phyloP scores from a whole-genome alignment of 1,140 invertebrate genomes.

The Pectinophora gossypiella region DNA sequence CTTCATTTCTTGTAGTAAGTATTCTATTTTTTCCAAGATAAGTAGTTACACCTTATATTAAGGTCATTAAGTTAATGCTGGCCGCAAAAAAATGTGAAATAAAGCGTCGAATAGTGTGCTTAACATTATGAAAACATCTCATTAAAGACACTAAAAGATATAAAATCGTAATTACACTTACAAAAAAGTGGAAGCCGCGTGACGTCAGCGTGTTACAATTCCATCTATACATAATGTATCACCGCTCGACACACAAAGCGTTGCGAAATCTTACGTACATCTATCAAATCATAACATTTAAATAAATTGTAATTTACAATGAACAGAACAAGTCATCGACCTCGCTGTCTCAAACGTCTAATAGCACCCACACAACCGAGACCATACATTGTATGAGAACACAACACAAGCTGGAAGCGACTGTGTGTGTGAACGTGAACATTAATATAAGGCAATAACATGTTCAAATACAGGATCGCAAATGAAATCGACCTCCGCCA shows the following conservation, averaged over 20 bases:
- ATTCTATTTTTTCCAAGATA: too few relatives aligned
- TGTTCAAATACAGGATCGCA: conserved; percentile 43
- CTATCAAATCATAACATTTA: conserved; percentile 55
- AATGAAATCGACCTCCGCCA: conserved; percentile 56
- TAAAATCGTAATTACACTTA: too few relatives aligned
- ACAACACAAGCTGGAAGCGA: not conserved
- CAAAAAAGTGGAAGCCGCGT: not conserved
- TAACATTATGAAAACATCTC: not conserved
- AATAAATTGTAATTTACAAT: conserved; percentile 66
- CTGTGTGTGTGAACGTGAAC: conserved; percentile 6
- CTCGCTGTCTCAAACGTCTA: conserved; percentile 39
- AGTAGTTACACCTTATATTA: too few relatives aligned
- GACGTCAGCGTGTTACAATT: not conserved
- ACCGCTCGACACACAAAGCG: not conserved
- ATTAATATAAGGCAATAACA: conserved; percentile 23
- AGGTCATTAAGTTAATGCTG: too few relatives aligned
- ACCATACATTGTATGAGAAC: conserved; percentile 3
- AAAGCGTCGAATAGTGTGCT: too few relatives aligned
- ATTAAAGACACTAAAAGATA: not conserved
- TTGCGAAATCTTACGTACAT: conserved; percentile 36
- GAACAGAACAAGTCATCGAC: conserved; percentile 49
- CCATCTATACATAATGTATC: not conserved
- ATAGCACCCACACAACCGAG: conserved; percentile 32
- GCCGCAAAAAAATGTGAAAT: too few relatives aligned
- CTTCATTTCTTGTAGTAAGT: too few relatives aligned